Percentiles rank a stretch among this genome's conserved stretches.
These are phyloP conservation scores for Temnothorax unifasciatus DNA, from an alignment of 2,888 invertebrate genomes.

Conservation along the genomic window DNA sequence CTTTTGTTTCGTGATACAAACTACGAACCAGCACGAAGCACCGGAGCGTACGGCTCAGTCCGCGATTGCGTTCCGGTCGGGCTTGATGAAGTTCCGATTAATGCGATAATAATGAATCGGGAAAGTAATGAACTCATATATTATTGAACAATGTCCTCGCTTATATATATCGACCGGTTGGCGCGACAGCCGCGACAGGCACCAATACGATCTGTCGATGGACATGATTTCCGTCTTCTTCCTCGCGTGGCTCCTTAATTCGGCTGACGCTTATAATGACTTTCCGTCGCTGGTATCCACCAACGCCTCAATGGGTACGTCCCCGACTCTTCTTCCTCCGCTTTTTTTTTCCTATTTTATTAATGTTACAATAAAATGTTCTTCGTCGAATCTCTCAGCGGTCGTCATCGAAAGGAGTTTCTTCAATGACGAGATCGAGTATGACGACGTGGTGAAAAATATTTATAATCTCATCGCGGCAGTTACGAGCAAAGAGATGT, in stretches of 20 bases:
- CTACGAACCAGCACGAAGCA: slow-evolving; percentile 52
- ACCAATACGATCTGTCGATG: slow-evolving; percentile 50
- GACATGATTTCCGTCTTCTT: slow-evolving; percentile 70
- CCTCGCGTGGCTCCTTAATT: slow-evolving; percentile 67
- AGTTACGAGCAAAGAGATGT: slow-evolving; percentile 89
- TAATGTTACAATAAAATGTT: not conserved
- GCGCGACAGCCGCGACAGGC: slow-evolving; percentile 4
- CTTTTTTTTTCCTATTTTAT: not conserved
- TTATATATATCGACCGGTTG: slow-evolving; percentile 68
- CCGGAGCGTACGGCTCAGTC: slow-evolving; percentile 19
- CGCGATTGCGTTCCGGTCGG: slow-evolving; percentile 58
- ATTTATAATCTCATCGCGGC: slow-evolving; percentile 90
- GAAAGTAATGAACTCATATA: slow-evolving; percentile 77
- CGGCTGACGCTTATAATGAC: slow-evolving; percentile 86
- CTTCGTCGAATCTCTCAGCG: slow-evolving; percentile 86
- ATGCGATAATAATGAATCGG: slow-evolving; percentile 63
- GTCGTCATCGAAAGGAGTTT: slow-evolving; percentile 91
- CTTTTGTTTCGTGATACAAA: slow-evolving; percentile 62
- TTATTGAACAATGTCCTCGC: slow-evolving; percentile 74
- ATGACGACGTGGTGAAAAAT: slow-evolving; percentile 87
- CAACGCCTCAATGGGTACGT: slow-evolving; percentile 91
- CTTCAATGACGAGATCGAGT: slow-evolving; percentile 87
- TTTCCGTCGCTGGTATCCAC: slow-evolving; percentile 91
- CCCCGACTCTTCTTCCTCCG: not conserved
- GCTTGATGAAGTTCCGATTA: slow-evolving; percentile 34